Evolutionary conservation across 2,888 invertebrate species (phyloP), one percentile per base, ranked within the genome.

Genomic region (Notodonta dromedarius): DNA sequence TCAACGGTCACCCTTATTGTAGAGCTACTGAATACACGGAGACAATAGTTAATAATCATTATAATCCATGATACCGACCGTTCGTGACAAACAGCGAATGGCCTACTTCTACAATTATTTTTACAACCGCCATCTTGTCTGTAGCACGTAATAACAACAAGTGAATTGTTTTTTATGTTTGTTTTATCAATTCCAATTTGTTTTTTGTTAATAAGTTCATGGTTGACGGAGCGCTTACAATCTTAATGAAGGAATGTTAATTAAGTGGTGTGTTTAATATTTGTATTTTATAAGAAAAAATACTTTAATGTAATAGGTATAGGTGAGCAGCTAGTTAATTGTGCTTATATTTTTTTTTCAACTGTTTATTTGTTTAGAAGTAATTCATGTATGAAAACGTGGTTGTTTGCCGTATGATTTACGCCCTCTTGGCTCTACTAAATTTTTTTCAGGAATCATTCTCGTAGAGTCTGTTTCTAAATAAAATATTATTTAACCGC

Each of bases 91-190:
- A 52, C 67, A 68, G 60, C 54, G 55, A 55, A 56, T 73, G 72
- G 70, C 72, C 72, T 54, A 72, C 65, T 68, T 73, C 59, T 52
- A 57, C 65, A 73, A 70, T 73, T 63, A 65, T 70, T 63, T 71
- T 67, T 68, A 39, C 63, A 62, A 66, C 52, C 59, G 64, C 51
- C 60, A 59, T 62, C 60, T 64, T 59, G 67, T 68, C 66, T 62
- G 58, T 57, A 59, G 60, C 61, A 66, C 61, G 70, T 68, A 64
- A 67, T 44, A 72, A 63, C 52, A 62, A 70, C 68, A 61, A 66
- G 61, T 63, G 59, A 58, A 60, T 65, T 73, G 70, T 57, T 73
- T 70, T n/a, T 65, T 59, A 62, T 66, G 58, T 55, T 44, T 53
- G 58, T 67, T 73, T 66, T 69, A 71, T 66, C 59, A 66, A 62